A percentile compares a stretch with the other conserved stretches of the same genome.
Evolutionary conservation across 2,888 invertebrate genomes (phyloP).

Genomic region (Andrena camellia): DNA sequence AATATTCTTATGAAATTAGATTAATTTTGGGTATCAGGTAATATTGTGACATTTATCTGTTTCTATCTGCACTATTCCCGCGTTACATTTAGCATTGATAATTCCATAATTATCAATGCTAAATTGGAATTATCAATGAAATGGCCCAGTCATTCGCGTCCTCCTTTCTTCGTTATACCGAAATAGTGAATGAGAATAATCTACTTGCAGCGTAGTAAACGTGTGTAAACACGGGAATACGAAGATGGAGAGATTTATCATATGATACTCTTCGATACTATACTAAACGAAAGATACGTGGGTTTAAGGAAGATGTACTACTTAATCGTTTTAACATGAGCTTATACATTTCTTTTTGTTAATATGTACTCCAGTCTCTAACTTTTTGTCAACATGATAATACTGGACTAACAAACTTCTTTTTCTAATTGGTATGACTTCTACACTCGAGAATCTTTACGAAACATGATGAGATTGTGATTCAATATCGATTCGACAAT

Average conservation of each 20-base stretch:
- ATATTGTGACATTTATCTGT: not conserved
- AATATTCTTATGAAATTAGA: constrained; percentile 12
- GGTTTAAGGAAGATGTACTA: constrained; percentile 47
- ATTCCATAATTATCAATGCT: constrained; percentile 33
- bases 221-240: constrained; percentile 39
- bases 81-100: constrained; percentile 44
- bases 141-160: constrained; percentile 39
- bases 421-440: constrained; percentile 30
- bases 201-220: constrained; percentile 31
- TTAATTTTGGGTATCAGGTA: not conserved
- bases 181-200: constrained; percentile 40
- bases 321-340: constrained; percentile 55
- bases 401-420: constrained; percentile 15
- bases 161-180: constrained; percentile 35
- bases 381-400: constrained; percentile 14
- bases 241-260: constrained; percentile 40
- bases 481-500: constrained; percentile 31
- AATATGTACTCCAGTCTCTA: constrained; percentile 31
- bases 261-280: constrained; percentile 41
- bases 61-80: constrained; percentile 54
- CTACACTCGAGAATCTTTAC: constrained; percentile 20
- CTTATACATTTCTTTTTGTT: constrained; percentile 31
- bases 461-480: not conserved
- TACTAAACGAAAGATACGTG: constrained; percentile 35
- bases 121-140: too few species aligned